Conservation (phyloP, 1,140 invertebrate genomes). For the Cherax destructor region DNA sequence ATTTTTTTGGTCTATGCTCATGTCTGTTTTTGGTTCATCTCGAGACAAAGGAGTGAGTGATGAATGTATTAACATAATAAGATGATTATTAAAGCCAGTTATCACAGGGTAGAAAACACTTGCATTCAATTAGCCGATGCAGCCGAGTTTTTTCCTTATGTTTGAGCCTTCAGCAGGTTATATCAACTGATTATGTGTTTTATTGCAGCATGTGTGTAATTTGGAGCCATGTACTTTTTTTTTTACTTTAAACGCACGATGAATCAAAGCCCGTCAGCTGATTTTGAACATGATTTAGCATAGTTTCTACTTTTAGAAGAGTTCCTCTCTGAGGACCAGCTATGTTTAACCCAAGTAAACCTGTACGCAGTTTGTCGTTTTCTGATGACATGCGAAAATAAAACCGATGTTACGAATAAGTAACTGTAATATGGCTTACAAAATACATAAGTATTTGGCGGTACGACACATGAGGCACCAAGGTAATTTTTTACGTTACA, state of each 20-base stretch:
- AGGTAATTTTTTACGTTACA: no score
- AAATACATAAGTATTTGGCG: no score
- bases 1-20: neutral
- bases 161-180: neutral
- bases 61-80: neutral
- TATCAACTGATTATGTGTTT: constrained; percentile 5
- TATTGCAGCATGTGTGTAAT: neutral
- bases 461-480: no score
- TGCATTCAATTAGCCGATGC: neutral
- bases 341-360: no score
- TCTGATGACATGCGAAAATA: no score
- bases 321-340: no score
- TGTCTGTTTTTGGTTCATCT: neutral
- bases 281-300: no score
- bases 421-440: no score
- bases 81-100: neutral
- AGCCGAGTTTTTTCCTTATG: neutral
- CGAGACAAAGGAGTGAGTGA: neutral
- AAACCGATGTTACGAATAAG: no score
- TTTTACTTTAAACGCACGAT: neutral
- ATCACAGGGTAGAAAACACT: neutral
- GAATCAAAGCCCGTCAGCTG: no score
- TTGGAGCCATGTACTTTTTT: neutral
- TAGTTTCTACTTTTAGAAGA: no score
- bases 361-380: no score